Percentiles rank a stretch among this genome's conserved stretches.
These are phyloP conservation scores for Pelusios castaneus DNA, from an alignment of 2,113 vertebrate genomes.

Conservation along the genomic window DNA sequence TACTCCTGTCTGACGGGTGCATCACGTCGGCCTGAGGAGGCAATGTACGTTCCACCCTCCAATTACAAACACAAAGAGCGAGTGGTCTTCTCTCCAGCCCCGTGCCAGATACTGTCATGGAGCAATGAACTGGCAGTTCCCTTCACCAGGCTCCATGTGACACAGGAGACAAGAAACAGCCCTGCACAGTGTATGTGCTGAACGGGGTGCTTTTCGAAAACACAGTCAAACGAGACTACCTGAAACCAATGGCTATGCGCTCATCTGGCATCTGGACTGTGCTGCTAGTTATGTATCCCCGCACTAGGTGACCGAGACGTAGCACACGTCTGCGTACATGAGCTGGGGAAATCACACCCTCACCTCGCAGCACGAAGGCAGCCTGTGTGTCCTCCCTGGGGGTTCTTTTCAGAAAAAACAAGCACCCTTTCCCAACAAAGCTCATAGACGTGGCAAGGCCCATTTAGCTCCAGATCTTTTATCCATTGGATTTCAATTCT, in stretches of 20 bases:
- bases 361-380: rapidly evolving
- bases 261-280: not conserved
- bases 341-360: rapidly evolving
- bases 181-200: not conserved
- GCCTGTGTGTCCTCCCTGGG: not conserved
- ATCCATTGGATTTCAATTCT: not conserved
- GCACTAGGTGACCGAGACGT: not conserved
- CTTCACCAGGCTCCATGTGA: not conserved
- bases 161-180: not conserved
- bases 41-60: not conserved
- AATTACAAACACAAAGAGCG: not conserved
- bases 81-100: not conserved
- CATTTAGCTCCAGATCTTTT: not conserved
- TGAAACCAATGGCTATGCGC: not conserved
- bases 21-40: not conserved
- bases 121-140: not conserved
- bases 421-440: rapidly evolving
- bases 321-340: rapidly evolving
- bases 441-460: not conserved
- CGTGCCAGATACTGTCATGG: not conserved
- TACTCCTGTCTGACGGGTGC: not conserved
- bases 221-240: not conserved
- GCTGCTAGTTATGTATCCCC: not conserved
- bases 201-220: not conserved
- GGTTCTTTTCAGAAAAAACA: not conserved